Base-by-base conservation (phyloP, 1,140 invertebrate species). In the Magallana angulata region DNA sequence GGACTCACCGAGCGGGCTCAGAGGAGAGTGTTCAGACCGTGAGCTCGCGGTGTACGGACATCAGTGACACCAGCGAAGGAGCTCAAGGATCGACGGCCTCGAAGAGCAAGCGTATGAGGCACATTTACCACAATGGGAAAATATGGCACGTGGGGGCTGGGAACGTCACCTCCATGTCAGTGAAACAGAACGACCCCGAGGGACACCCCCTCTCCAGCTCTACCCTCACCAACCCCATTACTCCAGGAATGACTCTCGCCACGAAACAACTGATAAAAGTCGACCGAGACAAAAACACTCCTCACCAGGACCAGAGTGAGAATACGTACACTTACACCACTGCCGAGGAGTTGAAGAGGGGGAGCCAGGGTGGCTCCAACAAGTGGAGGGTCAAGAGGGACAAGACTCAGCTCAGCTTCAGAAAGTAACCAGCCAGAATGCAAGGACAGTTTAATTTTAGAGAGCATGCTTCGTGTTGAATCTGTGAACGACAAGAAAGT, bases 121-220 rank as follows among this genome's bases (percentile, higher is more conserved):
- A 82, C 36, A 87, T 87, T 58, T 87, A 87, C 59, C 85, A 87
- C 57, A 82, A 87, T 82, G 85, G 85, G 24, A 87, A 87, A 60
- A 87, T 87, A 57, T 87, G 85, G 85, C 76, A 87, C n/a, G 64
- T 87, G 11, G 85, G 85, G 14, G 57, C 16, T 24, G 85, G 85
- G 30, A 59, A 76, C 56, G 85, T 87, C 8, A 82, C 76, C 16
- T 87, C 85, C 57, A 80, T 87, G 24, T 62, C 85, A 56, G 85
- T 87, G 12, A 84, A 62, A 56, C 24, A 2, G 57, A 48, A 48
- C 36, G 59, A 84, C 16, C 16, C 8, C 1, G 14, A 30, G 58
- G 11, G 1, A 62, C 7, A 62, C 12, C 9, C 30, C 14, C 24
- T 16, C 7, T 7, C 30, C 36, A 60, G 57, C 5, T 16, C 56